These are phyloP conservation scores for Galagoides demidoff DNA, from an alignment of 2,797 vertebrate genomes.

Conservation along the genomic window DNA sequence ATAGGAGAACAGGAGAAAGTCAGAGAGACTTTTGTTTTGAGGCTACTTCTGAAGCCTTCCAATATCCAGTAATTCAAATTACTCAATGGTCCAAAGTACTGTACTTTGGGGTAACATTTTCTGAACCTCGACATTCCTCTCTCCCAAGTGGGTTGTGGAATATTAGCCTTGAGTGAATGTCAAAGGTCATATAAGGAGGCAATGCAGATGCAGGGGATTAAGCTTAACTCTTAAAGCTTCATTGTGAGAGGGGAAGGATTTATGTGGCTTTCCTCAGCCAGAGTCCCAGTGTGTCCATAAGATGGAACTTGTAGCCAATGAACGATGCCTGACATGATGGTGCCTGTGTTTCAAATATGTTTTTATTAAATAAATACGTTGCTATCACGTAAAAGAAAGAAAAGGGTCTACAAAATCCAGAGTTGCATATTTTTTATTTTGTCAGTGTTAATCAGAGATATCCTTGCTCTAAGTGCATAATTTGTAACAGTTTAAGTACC, in stretches of 20 bases:
- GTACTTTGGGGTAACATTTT: neutral
- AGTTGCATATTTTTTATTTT: neutral
- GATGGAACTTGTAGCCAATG: neutral
- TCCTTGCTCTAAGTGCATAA: neutral
- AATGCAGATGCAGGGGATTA: neutral
- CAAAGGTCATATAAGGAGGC: conserved; percentile 4
- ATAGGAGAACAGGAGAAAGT: neutral
- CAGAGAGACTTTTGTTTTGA: neutral
- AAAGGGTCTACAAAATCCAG: neutral
- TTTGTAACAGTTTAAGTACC: conserved; percentile 3
- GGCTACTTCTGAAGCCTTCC: neutral
- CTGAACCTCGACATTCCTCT: neutral
- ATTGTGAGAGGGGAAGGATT: neutral
- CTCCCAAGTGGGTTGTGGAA: neutral
- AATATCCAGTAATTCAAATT: neutral
- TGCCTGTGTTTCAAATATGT: neutral
- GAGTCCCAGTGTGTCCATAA: neutral
- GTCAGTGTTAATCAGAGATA: neutral
- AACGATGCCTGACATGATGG: neutral
- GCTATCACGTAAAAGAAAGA: neutral
- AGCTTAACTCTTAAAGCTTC: neutral
- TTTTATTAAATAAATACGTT: conserved; percentile 1
- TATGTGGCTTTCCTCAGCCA: neutral
- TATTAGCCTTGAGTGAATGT: neutral
- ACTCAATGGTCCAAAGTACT: neutral